Conservation (phyloP, 2,797 vertebrate genomes). For the Potorous gilbertii region DNA sequence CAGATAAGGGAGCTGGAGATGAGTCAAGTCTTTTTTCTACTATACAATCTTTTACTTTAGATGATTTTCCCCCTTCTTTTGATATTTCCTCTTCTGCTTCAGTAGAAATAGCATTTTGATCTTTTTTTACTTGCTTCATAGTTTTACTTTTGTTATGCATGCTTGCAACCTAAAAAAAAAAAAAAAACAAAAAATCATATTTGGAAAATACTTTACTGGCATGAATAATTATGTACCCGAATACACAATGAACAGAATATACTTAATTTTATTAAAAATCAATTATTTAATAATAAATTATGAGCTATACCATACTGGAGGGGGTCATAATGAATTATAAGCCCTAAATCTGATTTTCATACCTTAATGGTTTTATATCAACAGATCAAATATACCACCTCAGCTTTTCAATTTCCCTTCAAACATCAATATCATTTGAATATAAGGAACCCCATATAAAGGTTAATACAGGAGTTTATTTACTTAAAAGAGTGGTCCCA, state of each 20-base stretch:
- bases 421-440: background rate
- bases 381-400: background rate
- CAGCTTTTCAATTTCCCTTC: background rate
- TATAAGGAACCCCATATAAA: background rate
- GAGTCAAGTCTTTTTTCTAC: conserved; percentile 64
- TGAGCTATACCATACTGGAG: background rate
- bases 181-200: conserved; percentile 43
- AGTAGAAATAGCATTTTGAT: conserved; percentile 34
- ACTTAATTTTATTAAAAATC: background rate
- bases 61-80: conserved; percentile 39
- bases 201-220: background rate
- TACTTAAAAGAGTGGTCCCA: background rate
- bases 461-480: background rate
- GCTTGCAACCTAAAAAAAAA: conserved; percentile 73
- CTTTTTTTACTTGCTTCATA: conserved; percentile 59
- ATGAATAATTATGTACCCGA: conserved; percentile 5
- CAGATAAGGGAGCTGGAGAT: conserved; percentile 66
- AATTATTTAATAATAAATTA: background rate
- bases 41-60: conserved; percentile 48
- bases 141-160: conserved; percentile 66
- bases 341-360: background rate
- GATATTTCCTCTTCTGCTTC: conserved; percentile 46
- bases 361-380: background rate
- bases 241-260: background rate
- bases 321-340: background rate